These are phyloP conservation scores for Eupithecia dodoneata DNA, from an alignment of 2,888 invertebrate species.

Conservation along the genomic window DNA sequence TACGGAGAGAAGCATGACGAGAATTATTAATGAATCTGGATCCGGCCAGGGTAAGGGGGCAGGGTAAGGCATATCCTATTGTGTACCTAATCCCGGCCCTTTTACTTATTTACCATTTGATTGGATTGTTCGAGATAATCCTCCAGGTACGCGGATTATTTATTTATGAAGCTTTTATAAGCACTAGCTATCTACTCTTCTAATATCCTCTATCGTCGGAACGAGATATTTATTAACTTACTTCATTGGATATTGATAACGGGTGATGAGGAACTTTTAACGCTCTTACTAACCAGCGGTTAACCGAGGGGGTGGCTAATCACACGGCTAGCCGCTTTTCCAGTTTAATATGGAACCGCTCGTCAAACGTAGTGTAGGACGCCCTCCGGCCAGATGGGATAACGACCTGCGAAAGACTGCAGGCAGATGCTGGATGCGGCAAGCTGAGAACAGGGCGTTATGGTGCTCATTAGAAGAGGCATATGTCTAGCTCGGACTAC, in stretches of 20 bases:
- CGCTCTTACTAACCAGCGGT: too few species aligned
- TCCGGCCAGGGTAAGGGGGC: conserved; percentile 33
- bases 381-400: too few species aligned
- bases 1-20: conserved; percentile 48
- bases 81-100: conserved; percentile 43
- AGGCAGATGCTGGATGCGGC: too few species aligned
- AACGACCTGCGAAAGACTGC: too few species aligned
- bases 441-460: too few species aligned
- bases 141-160: conserved; percentile 41
- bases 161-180: conserved; percentile 35
- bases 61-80: conserved; percentile 40
- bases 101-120: conserved; percentile 48
- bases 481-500: too few species aligned
- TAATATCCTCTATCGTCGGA: not conserved
- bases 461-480: too few species aligned
- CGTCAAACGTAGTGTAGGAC: too few species aligned
- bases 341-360: too few species aligned
- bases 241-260: not conserved
- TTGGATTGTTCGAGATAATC: conserved; percentile 47
- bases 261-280: too few species aligned
- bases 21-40: conserved; percentile 54
- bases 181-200: conserved; percentile 10
- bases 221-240: not conserved
- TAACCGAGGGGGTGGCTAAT: too few species aligned
- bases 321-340: too few species aligned